These are phyloP conservation scores for Lophotis ruficrista DNA, from an alignment of 2,113 vertebrate genomes.

Conservation along the genomic window DNA sequence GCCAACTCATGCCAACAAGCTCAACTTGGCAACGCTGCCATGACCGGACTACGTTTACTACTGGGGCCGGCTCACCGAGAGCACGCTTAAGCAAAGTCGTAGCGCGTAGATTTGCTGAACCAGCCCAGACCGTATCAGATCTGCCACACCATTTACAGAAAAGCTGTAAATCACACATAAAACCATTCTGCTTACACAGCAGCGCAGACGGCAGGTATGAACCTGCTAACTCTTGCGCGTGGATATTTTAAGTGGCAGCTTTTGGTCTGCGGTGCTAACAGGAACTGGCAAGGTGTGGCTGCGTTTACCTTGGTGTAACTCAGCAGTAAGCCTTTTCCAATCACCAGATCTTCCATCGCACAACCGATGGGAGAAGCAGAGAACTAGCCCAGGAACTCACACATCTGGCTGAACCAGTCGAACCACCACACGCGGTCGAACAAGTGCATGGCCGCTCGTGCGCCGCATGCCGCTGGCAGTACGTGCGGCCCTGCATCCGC, in stretches of 20 bases:
- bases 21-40: not conserved
- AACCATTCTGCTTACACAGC: not conserved
- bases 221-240: rapidly evolving
- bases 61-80: not conserved
- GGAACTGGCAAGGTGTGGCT: not conserved
- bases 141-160: not conserved
- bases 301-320: not conserved
- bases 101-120: not conserved
- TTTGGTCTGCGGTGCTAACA: not conserved
- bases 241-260: not conserved
- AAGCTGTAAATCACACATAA: not conserved
- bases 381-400: not conserved
- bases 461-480: rapidly evolving
- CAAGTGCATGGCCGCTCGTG: not conserved
- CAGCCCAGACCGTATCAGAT: not conserved
- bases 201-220: not conserved
- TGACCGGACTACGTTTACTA: not conserved
- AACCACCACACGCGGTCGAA: not conserved
- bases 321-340: not conserved
- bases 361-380: not conserved
- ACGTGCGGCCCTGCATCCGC: not conserved
- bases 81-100: rapidly evolving
- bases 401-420: not conserved
- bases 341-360: not conserved
- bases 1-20: not conserved